Conservation (phyloP, 2,113 vertebrate species). For the Ia io region DNA sequence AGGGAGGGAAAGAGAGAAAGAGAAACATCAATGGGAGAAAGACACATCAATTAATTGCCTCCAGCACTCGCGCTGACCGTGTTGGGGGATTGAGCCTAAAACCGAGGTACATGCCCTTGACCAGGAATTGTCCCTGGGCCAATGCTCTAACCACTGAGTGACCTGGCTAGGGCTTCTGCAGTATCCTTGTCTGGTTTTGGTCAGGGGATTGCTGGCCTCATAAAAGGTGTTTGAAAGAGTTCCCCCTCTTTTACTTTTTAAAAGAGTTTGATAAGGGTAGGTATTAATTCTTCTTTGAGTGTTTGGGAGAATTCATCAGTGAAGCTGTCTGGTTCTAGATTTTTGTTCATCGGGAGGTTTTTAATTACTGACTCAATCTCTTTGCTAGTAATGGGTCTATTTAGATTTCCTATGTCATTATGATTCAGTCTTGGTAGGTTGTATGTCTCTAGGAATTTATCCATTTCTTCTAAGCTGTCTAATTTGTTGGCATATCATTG, state of each 20-base stretch:
- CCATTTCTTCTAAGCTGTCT: not conserved
- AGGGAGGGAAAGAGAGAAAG: too few species aligned
- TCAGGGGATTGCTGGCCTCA: not conserved
- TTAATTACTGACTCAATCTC: not conserved
- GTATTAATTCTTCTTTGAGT: not conserved
- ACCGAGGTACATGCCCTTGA: too few species aligned
- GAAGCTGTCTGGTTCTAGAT: not conserved
- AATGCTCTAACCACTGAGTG: too few species aligned
- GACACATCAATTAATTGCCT: too few species aligned
- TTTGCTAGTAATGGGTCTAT: not conserved
- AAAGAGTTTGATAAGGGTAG: not conserved
- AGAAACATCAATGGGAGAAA: too few species aligned
- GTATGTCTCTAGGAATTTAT: not conserved
- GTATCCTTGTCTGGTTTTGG: not conserved
- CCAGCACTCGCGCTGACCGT: too few species aligned
- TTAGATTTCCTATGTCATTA: not conserved
- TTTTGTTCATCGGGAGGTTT: not conserved
- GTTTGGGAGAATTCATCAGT: not conserved
- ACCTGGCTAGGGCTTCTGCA: too few species aligned
- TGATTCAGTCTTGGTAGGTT: not conserved
- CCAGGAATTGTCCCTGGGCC: too few species aligned
- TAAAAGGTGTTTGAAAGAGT: not conserved
- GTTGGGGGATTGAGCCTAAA: too few species aligned
- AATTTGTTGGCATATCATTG: not conserved
- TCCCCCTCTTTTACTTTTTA: not conserved